Evolutionary conservation across 2,113 vertebrate genomes (phyloP).

Genomic region (Barnardius zonarius): DNA sequence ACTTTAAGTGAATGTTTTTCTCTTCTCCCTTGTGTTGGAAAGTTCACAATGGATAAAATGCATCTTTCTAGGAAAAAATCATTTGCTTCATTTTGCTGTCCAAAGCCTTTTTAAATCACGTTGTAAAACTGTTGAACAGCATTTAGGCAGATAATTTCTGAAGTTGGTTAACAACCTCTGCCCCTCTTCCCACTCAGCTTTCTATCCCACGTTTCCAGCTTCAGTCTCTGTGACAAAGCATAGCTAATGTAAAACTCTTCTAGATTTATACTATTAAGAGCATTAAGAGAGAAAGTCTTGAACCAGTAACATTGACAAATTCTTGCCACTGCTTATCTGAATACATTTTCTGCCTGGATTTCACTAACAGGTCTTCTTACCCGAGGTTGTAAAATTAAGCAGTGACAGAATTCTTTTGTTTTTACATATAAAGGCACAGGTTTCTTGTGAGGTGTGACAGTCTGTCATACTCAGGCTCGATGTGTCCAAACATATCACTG

Average conservation of each 20-base stretch:
- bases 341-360: not conserved
- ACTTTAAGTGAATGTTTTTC: not conserved
- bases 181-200: not conserved
- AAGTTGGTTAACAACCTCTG: slow-evolving; percentile 5
- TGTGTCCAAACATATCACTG: not conserved
- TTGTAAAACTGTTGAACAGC: not conserved
- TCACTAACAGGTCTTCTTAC: not conserved
- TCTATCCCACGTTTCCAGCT: not conserved
- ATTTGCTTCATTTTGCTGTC: not conserved
- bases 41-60: not conserved
- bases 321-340: not conserved
- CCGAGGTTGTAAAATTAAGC: not conserved
- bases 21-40: not conserved
- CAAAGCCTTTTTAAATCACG: not conserved
- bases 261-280: not conserved
- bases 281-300: not conserved
- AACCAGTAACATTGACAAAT: not conserved
- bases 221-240: not conserved
- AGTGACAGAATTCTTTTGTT: not conserved
- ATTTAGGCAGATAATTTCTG: not conserved
- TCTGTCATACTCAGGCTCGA: not conserved
- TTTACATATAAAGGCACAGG: not conserved
- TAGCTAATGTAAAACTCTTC: not conserved
- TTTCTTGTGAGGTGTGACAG: not conserved
- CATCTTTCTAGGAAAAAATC: slow-evolving; percentile 13